Base-by-base conservation (phyloP, 2,888 invertebrate species). In the Caradrina kadenii region DNA sequence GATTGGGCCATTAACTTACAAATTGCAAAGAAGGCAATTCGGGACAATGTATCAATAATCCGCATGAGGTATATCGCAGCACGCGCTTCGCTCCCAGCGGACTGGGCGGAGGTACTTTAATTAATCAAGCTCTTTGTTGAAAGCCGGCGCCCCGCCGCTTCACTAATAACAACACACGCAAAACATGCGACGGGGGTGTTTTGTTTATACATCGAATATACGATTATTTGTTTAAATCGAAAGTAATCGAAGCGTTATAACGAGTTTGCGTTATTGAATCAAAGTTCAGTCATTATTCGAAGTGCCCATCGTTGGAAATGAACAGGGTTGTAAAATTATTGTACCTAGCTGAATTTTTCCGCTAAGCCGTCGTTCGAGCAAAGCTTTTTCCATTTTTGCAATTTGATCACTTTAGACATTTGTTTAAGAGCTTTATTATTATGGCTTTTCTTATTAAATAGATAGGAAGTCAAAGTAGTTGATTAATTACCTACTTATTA, bases 51-150 rank as follows among this genome's bases (percentile, higher is more conserved):
- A 87, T 87, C 87, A 91, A 91, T 93, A 91, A 93, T 92, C 91
- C 92, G 83, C 77, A 83, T 86, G 86, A 86, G 87, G 86, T 85
- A 88, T 87, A 91, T 87, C 84, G 88, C 66, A 71, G 72, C 82
- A 87, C 87, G 89, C 90, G 89, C 89, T 91, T 79, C 67, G 60
- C 85, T 93, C 94, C 93, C 94, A 79, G 84, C 76, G 94, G 94
- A 89, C 91, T 86, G 91, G 94, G 93, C 88, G 92, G 91, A 90
- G 91, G 94, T 92, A 93, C 93, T 94, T 94, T 94, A 95, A 95
- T 95, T 95, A 95, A 95, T 94, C 92, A 93, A 92, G 89, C 93
- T 90, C 94, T 93, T 93, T 93, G 94, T 93, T 89, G 90, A 89
- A 89, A 87, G 88, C 86, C 84, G 88, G 83, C 90, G 81, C 90